Evolutionary conservation across 2,113 vertebrate species (phyloP).

Genomic region (Oryzias javanicus): DNA sequence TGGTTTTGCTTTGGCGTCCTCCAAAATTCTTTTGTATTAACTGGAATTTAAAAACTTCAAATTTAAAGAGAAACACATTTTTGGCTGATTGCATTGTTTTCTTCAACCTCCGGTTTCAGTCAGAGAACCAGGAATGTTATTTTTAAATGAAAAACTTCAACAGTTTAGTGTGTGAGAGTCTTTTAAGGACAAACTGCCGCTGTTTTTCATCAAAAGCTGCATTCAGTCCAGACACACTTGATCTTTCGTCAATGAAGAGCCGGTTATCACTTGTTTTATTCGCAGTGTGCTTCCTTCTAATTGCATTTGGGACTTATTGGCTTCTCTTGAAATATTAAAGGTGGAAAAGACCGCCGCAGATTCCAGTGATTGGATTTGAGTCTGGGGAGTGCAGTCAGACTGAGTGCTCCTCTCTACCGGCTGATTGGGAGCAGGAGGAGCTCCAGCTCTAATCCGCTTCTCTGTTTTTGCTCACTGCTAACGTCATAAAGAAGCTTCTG

Average conservation of each 20-base stretch:
- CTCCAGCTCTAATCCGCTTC: neutral
- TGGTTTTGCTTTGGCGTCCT: too few relatives aligned
- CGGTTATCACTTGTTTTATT: constrained; percentile 35
- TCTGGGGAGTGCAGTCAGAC: constrained; percentile 21
- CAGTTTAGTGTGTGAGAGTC: too few relatives aligned
- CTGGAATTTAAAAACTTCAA: too few relatives aligned
- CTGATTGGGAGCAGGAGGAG: constrained; percentile 1
- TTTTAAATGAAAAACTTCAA: too few relatives aligned
- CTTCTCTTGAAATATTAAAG: constrained; percentile 21
- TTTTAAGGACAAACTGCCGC: neutral
- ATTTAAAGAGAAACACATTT: too few relatives aligned
- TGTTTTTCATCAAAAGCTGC: constrained; percentile 11
- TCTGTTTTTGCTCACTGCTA: constrained; percentile 16
- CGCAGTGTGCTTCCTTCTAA: constrained; percentile 17
- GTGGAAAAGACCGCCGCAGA: constrained; percentile 7
- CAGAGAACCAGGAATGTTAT: too few relatives aligned
- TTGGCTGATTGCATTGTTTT: too few relatives aligned
- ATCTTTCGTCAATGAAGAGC: constrained; percentile 19
- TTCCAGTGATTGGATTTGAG: constrained; percentile 27
- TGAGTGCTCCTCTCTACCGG: constrained; percentile 17
- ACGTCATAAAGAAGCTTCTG: constrained; percentile 18
- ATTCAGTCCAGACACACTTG: constrained; percentile 5
- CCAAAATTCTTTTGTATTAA: too few relatives aligned
- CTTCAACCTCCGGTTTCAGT: too few relatives aligned
- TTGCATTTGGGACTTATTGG: constrained; percentile 34